Evolutionary conservation across 2,888 invertebrate genomes (phyloP).

Genomic region (Chymomyza amoena): DNA sequence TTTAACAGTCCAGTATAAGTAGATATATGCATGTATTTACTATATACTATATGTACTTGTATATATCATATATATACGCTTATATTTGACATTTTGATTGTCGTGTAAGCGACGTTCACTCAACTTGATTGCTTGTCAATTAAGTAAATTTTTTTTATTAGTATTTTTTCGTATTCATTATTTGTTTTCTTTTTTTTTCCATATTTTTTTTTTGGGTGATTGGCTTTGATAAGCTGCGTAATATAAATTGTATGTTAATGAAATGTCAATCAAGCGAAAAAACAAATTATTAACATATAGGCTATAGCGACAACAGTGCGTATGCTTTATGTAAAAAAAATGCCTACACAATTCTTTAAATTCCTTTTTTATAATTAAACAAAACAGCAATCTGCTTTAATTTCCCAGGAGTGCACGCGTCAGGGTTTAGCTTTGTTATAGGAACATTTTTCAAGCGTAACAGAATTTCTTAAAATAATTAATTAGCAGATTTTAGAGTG

Average conservation of each 20-base stretch:
- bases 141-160: neutral
- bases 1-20: too few species aligned
- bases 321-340: neutral
- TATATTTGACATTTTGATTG: neutral
- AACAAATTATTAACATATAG: neutral
- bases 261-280: neutral
- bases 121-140: conserved; percentile 3
- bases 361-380: neutral
- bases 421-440: too few species aligned
- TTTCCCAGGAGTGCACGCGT: too few species aligned
- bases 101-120: neutral
- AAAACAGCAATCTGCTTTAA: neutral
- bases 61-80: neutral
- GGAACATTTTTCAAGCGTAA: too few species aligned
- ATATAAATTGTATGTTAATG: conserved; percentile 30
- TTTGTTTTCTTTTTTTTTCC: conserved; percentile 7
- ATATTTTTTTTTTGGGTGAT: neutral
- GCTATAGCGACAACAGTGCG: neutral
- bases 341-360: too few species aligned
- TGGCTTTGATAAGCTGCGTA: conserved; percentile 9
- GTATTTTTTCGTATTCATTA: neutral
- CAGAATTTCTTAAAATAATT: too few species aligned
- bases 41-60: neutral
- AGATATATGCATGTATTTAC: neutral
- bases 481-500: too few species aligned